Percentiles rank a stretch among this genome's conserved stretches.
Conservation (phyloP, 2,113 vertebrate genomes). For the Poicephalus gulielmi region DNA sequence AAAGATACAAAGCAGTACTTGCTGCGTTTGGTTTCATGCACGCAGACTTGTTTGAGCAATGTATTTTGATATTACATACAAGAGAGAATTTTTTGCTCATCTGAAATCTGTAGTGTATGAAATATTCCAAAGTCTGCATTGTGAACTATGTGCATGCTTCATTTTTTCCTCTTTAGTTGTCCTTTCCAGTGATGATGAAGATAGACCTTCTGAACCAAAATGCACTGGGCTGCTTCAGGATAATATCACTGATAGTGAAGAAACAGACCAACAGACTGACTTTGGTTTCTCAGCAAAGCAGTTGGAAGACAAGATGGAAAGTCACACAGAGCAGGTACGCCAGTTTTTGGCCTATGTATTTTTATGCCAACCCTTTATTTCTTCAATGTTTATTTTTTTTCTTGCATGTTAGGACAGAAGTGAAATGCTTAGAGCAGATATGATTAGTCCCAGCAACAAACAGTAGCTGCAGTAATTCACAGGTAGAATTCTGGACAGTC, state of each 20-base stretch:
- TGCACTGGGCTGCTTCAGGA: constrained; percentile 21
- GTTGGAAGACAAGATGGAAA: not conserved
- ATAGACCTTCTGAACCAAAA: constrained; percentile 50
- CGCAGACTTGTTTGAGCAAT: accelerated
- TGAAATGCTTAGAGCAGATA: not conserved
- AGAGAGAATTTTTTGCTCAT: not conserved
- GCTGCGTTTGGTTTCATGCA: not conserved
- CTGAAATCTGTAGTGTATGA: not conserved
- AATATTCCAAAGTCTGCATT: not conserved
- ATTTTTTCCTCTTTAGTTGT: constrained; percentile 70
- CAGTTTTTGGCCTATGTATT: not conserved
- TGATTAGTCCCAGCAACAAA: not conserved
- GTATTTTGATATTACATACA: not conserved
- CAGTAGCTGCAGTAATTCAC: not conserved
- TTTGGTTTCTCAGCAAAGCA: not conserved
- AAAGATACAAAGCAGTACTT: not conserved
- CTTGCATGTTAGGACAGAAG: not conserved
- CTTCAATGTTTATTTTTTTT: not conserved
- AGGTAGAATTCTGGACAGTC: not conserved
- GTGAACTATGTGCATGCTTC: not conserved
- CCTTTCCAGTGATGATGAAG: constrained; percentile 84
- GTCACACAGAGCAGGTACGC: constrained; percentile 54
- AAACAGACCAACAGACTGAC: constrained; percentile 10
- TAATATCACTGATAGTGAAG: not conserved
- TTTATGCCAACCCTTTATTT: not conserved